These are phyloP conservation scores for Rattus rattus DNA, from an alignment of 2,113 vertebrate genomes.

Conservation along the genomic window DNA sequence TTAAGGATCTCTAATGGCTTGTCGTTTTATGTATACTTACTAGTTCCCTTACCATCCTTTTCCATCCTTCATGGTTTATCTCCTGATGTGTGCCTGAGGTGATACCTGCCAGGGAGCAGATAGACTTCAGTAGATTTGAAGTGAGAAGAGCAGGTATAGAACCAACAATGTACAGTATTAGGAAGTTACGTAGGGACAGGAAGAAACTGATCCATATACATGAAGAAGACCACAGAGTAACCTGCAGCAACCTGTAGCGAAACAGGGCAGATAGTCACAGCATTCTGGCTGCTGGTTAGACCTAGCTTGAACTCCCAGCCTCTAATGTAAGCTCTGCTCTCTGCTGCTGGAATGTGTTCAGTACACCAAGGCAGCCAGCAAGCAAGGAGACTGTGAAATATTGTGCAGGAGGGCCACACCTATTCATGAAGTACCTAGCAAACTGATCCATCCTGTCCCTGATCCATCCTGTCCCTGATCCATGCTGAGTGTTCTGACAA, in stretches of 20 bases:
- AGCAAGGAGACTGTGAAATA: not conserved
- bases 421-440: too few relatives aligned
- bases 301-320: too few relatives aligned
- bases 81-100: not conserved
- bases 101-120: not conserved
- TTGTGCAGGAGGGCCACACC: fast-evolving
- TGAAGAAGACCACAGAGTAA: not conserved
- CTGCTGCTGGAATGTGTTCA: too few relatives aligned
- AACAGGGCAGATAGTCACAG: not conserved
- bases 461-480: not conserved
- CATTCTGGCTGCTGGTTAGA: too few relatives aligned
- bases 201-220: not conserved
- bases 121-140: slow-evolving; percentile 85
- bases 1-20: not conserved
- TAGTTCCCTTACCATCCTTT: not conserved
- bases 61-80: slow-evolving; percentile 61
- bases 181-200: too few relatives aligned
- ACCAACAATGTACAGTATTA: not conserved
- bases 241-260: not conserved
- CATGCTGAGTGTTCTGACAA: not conserved
- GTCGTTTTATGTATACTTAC: slow-evolving; percentile 27
- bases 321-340: too few relatives aligned
- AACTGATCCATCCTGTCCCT: not conserved
- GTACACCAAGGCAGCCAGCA: not conserved
- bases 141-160: too few relatives aligned